Conservation (phyloP, 2,797 vertebrate genomes). For the Enteromius argenteus region DNA sequence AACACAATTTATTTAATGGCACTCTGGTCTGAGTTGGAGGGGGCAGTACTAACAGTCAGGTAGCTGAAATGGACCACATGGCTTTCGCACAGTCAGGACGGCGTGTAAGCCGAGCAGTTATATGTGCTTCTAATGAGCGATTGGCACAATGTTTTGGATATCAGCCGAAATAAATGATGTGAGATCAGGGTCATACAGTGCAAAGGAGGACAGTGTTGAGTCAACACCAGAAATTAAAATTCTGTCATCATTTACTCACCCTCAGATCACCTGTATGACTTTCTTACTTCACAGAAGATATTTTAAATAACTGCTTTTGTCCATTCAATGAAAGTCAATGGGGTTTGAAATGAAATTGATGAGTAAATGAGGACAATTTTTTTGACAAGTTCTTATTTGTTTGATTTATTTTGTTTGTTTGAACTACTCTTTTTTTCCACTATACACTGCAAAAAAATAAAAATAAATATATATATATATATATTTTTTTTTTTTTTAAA, state of each 20-base stretch:
- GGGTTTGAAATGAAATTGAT: too few species aligned
- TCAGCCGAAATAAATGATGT: conserved; percentile 12
- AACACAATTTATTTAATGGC: conserved; percentile 86
- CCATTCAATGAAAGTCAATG: not conserved
- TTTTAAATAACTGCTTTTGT: not conserved
- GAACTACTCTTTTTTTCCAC: not conserved
- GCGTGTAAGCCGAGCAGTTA: conserved; percentile 15
- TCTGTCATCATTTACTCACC: not conserved
- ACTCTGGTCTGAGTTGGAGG: conserved; percentile 60
- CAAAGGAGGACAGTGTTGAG: conserved; percentile 14
- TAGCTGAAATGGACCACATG: conserved; percentile 71
- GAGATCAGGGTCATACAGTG: not conserved
- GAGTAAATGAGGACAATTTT: too few species aligned
- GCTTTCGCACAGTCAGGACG: conserved; percentile 27
- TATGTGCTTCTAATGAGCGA: conserved; percentile 23
- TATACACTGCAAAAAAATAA: not conserved
- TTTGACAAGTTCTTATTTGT: not conserved
- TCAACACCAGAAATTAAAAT: not conserved
- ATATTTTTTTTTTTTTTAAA: too few species aligned
- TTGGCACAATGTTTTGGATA: conserved; percentile 38
- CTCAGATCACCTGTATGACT: not conserved
- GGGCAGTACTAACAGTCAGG: conserved; percentile 42
- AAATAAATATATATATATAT: too few species aligned
- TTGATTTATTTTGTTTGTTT: not conserved
- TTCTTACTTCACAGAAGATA: too few species aligned